Percentiles rank a stretch among this genome's conserved stretches.
These are phyloP conservation scores for Dryobotodes eremita DNA, from an alignment of 2,888 invertebrate species.

Conservation along the genomic window DNA sequence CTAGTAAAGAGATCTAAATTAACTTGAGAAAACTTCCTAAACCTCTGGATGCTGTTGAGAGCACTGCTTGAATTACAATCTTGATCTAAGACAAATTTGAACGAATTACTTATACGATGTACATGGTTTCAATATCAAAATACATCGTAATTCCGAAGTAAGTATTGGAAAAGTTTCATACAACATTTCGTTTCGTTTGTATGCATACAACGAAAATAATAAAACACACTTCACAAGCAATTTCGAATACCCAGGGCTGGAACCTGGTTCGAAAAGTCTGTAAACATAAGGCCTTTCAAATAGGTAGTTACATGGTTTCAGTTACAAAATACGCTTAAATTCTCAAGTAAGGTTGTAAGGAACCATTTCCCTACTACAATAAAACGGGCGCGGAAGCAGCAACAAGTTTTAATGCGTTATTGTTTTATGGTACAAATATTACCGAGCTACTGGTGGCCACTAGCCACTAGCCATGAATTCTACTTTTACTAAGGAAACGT, in stretches of 20 bases:
- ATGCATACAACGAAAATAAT: no score
- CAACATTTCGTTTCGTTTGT: no score
- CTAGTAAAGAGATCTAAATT: neutral
- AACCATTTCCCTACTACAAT: conserved; percentile 33
- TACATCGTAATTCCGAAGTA: neutral
- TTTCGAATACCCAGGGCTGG: neutral
- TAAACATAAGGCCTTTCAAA: neutral
- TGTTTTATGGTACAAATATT: conserved; percentile 46
- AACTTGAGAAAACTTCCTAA: neutral
- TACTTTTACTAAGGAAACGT: conserved; percentile 52
- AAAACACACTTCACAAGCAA: neutral
- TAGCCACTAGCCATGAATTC: conserved; percentile 22
- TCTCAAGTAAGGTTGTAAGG: conserved; percentile 7
- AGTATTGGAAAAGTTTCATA: no score
- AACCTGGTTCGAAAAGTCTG: neutral
- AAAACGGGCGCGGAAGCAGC: conserved; percentile 54
- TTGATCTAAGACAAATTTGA: neutral
- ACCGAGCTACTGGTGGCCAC: neutral
- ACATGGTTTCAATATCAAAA: neutral
- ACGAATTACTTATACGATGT: neutral
- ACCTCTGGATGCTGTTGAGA: neutral
- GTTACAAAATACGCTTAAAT: conserved; percentile 17
- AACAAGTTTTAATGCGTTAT: conserved; percentile 51
- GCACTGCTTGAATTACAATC: neutral
- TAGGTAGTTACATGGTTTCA: conserved; percentile 13